Base-by-base conservation (phyloP, 2,888 invertebrate genomes). In the Stratiomys singularior region DNA sequence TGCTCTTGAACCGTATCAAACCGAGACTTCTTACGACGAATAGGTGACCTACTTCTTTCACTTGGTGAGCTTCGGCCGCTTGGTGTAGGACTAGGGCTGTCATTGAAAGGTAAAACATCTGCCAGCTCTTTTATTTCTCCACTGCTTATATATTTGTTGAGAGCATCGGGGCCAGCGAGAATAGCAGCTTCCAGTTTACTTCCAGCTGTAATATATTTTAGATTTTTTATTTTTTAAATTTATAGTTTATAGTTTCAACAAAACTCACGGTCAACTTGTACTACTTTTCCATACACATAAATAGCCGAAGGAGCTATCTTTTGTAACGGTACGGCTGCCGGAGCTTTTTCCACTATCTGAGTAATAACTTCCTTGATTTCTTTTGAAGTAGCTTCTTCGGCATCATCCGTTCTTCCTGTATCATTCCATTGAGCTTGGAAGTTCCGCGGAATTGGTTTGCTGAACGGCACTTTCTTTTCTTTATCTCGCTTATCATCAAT, bases 401-500 rank as follows among this genome's bases (percentile, higher is more conserved):
- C 89, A 81, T 89, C 89, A 78, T 90, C 91, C 79, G 89, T 88
- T 46, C 89, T 88, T 67, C 91, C 89, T 76, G 93, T 92, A 85
- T 94, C 94, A 83, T 95, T 96, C 98, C 98, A 98, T 82, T 97
- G 96, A n/a, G 95, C 96, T 88, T 98, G 97, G 89, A 98, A 98
- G 84, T 96, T 96, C 83, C 95, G 92, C 1, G 98, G 98, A 85
- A 98, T 97, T 18, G 98, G 98, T 87, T 98, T 97, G 82, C 97
- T 96, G 84, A 96, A 98, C 7, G 98, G 97, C 76, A 96, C 95
- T 85, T 94, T 94, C 84, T 94, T 94, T 52, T 92, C 90, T 82
- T 93, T 93, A 85, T 92, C 93, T 78, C 90, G 89, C 85, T 92
- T 92, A 52, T 93, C 93, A 83, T 93, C 92, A 78, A 89, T 84